Conservation (phyloP, 2,888 invertebrate genomes). For the Malthinus seriepunctatus region DNA sequence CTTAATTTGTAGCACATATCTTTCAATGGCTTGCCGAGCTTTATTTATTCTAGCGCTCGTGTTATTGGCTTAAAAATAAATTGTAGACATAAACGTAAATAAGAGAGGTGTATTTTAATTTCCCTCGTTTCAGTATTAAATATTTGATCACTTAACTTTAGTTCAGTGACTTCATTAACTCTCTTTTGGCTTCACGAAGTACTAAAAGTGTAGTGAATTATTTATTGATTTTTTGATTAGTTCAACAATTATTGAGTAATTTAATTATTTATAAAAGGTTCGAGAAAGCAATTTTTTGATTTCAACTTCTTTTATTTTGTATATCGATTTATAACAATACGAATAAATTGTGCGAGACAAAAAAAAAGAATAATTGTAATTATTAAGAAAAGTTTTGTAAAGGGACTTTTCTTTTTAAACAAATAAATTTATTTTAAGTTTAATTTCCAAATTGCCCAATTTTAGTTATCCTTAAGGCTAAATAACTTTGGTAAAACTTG, state of each 20-base stretch:
- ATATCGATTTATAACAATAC: no score
- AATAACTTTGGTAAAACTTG: conserved; percentile 6
- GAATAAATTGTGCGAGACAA: no score
- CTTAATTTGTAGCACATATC: no score
- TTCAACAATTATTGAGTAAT: neutral
- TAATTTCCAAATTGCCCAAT: neutral
- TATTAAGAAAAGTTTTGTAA: conserved; percentile 1
- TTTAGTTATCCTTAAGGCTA: neutral
- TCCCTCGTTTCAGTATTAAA: conserved; percentile 5
- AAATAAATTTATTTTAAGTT: conserved; percentile 1
- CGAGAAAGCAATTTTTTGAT: neutral
- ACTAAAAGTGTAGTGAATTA: conserved; percentile 11
- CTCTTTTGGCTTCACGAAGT: conserved; percentile 8
- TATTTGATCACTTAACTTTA: neutral
- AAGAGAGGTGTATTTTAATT: conserved; percentile 20
- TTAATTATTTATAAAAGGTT: neutral
- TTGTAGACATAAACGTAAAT: no score
- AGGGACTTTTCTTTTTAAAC: neutral
- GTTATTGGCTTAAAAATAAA: no score
- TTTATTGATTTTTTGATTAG: neutral
- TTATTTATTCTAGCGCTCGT: no score
- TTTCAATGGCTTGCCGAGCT: no score
- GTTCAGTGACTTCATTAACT: neutral
- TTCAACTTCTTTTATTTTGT: no score
- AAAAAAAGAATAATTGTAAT: neutral